Evolutionary conservation across 2,113 vertebrate genomes (phyloP).

Genomic region (Dicerorhinus sumatrensis): DNA sequence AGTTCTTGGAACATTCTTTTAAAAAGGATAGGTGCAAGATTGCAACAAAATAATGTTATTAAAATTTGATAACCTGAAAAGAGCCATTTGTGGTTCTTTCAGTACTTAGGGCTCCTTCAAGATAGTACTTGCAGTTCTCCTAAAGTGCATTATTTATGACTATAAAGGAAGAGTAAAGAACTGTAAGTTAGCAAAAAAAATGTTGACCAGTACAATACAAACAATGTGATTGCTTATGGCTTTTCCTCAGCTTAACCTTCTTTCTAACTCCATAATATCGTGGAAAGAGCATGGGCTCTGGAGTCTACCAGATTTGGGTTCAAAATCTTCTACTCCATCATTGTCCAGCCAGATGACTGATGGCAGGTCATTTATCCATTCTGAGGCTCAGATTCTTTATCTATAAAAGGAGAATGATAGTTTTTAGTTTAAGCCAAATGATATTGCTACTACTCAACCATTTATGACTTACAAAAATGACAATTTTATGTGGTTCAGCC

Average conservation of each 20-base stretch:
- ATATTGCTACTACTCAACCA: neutral
- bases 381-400: neutral
- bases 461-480: constrained; percentile 1
- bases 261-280: neutral
- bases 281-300: neutral
- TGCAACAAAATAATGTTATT: constrained; percentile 68
- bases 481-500: neutral
- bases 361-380: neutral
- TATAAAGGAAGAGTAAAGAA: constrained; percentile 20
- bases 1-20: constrained; percentile 66
- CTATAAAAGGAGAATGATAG: neutral
- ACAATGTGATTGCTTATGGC: neutral
- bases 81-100: constrained; percentile 72
- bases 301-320: neutral
- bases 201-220: neutral
- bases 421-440: constrained; percentile 35
- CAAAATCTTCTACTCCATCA: neutral
- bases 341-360: neutral
- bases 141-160: constrained; percentile 72
- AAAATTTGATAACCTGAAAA: constrained; percentile 79
- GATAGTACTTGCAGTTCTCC: constrained; percentile 30
- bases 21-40: constrained; percentile 46
- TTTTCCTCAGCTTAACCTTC: neutral
- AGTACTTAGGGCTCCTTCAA: constrained; percentile 63
- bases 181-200: constrained; percentile 47